phyloP scores from a whole-genome alignment of 2,113 vertebrate species.

The Turdus rufiventris region DNA sequence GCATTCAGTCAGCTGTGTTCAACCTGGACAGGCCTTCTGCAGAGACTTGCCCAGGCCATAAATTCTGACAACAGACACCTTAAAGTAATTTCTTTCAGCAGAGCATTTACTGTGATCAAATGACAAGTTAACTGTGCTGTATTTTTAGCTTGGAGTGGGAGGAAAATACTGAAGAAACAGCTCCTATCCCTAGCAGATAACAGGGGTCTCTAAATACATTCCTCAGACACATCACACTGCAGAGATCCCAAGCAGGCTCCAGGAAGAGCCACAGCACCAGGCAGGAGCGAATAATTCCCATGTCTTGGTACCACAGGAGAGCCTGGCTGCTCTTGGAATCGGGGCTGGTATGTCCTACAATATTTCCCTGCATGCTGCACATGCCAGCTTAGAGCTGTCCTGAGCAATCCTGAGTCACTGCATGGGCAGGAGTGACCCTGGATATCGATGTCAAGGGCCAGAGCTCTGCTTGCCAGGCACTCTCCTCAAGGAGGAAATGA shows the following conservation, averaged over 20 bases:
- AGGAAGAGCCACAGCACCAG: neutral
- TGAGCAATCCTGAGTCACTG: neutral
- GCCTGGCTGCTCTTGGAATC: neutral
- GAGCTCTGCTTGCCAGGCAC: neutral
- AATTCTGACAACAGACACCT: slow-evolving; percentile 22
- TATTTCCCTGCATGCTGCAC: neutral
- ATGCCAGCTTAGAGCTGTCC: neutral
- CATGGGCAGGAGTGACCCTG: neutral
- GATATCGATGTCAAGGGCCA: neutral
- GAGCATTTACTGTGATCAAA: slow-evolving; percentile 37
- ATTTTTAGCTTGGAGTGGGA: slow-evolving; percentile 55
- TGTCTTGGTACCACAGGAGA: neutral
- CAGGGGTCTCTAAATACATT: slow-evolving; percentile 1
- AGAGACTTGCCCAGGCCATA: slow-evolving; percentile 12
- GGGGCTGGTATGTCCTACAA: neutral
- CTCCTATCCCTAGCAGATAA: slow-evolving; percentile 14
- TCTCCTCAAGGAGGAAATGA: neutral
- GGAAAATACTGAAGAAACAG: slow-evolving; percentile 40
- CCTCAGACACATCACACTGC: neutral
- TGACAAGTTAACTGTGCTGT: slow-evolving; percentile 41
- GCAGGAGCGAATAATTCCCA: neutral
- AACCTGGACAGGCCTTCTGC: neutral
- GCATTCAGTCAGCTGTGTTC: neutral
- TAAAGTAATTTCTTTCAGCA: slow-evolving; percentile 11
- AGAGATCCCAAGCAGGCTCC: neutral